Percentiles rank a stretch among this genome's conserved stretches.
phyloP scores from a whole-genome alignment of 1,140 invertebrate species.

The Apis mellifera region DNA sequence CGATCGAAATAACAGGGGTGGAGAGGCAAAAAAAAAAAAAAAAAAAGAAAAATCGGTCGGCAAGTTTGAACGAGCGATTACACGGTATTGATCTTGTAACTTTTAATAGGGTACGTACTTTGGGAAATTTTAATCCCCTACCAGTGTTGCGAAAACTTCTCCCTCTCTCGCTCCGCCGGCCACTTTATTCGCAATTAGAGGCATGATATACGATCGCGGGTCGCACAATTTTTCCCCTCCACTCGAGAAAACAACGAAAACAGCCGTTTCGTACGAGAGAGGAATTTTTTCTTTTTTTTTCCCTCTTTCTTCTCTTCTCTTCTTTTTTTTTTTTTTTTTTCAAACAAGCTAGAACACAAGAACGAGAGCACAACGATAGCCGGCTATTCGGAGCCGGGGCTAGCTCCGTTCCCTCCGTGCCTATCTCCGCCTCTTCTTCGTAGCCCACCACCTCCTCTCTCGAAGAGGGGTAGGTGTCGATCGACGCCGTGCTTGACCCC shows the following conservation, averaged over 20 bases:
- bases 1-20: too few relatives aligned
- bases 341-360: not conserved
- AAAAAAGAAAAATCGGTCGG: not conserved
- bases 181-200: conserved; percentile 8
- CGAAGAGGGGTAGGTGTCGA: conserved; percentile 19
- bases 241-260: not conserved
- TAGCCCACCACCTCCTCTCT: conserved; percentile 14
- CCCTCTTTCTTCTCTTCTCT: too few relatives aligned
- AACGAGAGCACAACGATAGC: not conserved
- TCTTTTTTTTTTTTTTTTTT: not conserved
- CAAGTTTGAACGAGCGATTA: not conserved
- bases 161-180: not conserved
- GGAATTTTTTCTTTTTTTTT: too few relatives aligned
- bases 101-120: not conserved
- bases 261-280: not conserved
- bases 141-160: not conserved
- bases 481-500: conserved; percentile 51
- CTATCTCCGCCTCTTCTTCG: not conserved
- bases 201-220: not conserved
- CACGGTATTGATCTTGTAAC: not conserved
- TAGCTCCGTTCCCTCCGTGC: too few relatives aligned
- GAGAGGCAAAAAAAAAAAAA: too few relatives aligned
- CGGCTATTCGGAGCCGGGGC: conserved; percentile 16
- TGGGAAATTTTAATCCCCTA: not conserved
- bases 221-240: not conserved